Base-by-base conservation (phyloP, 2,888 invertebrate genomes). In the Scaptomyza reducta region DNA sequence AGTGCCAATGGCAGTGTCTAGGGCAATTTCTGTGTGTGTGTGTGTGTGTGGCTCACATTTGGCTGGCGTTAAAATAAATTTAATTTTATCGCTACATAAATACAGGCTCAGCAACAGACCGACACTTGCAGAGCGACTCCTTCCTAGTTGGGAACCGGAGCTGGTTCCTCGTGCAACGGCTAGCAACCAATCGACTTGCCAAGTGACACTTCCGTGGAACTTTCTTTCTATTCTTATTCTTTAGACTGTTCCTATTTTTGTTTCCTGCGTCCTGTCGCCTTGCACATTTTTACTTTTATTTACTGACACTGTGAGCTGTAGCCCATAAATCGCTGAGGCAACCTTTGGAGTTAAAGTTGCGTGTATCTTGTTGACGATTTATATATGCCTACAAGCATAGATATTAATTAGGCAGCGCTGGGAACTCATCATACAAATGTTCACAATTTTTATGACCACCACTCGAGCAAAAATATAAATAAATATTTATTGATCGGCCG, bases 41-140 rank as follows among this genome's bases (percentile, higher is more conserved):
- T 33, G 13, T 33, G 33, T 33, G 40, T 65, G 50, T 31, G 61
- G 44, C 55, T 69, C 61, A 62, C 71, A 68, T 66, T 74, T 67
- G 66, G 78, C 56, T 68, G 84, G 84, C 80, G 71, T 80, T 83
- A 78, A 82, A 82, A 82, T 82, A 82, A 82, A 82, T 82, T 82
- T 83, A 78, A 86, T 83, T 82, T 82, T 82, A 86, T 82, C 82
- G 82, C 82, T 80, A 82, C 82, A 86, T 82, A 82, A 86, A 82
- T 86, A 86, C 60, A 64, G 67, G 62, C 76, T 45, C 76, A 70
- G 61, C 42, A 57, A 47, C 56, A 68, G 60, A 61, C 46, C 25
- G 35, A 49, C 40, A 53, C 16, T 49, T 18, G 29, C 16, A 16
- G 62, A 46, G 40, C 33, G 41, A 38, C 49, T 50, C 40, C 25